Conservation (phyloP, 2,888 invertebrate genomes). For the Hyppa rectilinea region DNA sequence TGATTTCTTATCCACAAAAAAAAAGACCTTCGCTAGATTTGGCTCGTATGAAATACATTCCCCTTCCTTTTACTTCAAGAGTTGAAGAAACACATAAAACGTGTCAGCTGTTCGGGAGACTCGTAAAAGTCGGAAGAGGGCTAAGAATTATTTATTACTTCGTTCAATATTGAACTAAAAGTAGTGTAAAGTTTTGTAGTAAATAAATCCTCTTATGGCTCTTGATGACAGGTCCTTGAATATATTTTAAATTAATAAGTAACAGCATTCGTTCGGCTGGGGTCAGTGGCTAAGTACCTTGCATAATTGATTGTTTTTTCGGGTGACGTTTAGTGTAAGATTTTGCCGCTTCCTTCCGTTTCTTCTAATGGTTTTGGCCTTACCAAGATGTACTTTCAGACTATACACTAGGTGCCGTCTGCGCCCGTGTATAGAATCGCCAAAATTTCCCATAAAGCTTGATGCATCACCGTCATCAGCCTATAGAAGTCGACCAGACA, state of each 20-base stretch:
- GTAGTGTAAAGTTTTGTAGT: conserved; percentile 10
- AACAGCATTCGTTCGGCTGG: background rate
- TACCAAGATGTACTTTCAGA: background rate
- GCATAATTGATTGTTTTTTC: conserved; percentile 10
- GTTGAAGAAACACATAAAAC: conserved; percentile 39
- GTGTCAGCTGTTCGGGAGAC: conserved; percentile 25
- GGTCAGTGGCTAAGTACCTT: background rate
- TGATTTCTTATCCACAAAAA: too few species aligned
- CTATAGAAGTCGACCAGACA: too few species aligned
- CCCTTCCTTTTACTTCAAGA: conserved; percentile 9
- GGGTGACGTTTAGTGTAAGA: background rate
- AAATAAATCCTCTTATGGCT: conserved; percentile 34
- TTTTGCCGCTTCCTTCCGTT: background rate
- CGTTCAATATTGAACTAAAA: conserved; percentile 39
- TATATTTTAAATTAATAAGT: conserved; percentile 38
- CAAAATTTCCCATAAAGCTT: background rate
- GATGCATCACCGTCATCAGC: background rate
- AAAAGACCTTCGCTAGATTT: conserved; percentile 33
- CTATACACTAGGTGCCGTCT: background rate
- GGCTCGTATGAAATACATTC: conserved; percentile 29
- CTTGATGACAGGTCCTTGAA: conserved; percentile 13
- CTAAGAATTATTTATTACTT: conserved; percentile 27
- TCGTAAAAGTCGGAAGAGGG: conserved; percentile 46
- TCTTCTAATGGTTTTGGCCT: background rate
- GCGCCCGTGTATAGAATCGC: background rate